These are phyloP conservation scores for Halocaridina rubra DNA, from an alignment of 2,888 invertebrate genomes.

Conservation along the genomic window DNA sequence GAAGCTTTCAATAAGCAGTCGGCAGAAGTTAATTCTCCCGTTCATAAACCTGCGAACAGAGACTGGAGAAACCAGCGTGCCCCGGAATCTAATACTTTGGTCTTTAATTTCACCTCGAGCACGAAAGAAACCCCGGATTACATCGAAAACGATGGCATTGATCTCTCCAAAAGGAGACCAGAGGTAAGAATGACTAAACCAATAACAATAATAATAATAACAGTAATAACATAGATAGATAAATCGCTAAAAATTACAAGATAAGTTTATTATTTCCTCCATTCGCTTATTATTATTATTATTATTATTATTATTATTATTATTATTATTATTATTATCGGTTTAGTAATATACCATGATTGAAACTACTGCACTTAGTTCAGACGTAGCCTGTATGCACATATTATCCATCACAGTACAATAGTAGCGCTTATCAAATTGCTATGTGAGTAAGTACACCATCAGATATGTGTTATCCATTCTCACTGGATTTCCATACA, in stretches of 20 bases:
- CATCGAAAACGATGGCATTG: conserved; percentile 87
- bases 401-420: too few relatives aligned
- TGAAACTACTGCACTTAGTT: too few relatives aligned
- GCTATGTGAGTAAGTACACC: too few relatives aligned
- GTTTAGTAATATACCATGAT: too few relatives aligned
- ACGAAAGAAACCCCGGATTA: conserved; percentile 87
- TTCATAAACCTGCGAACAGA: conserved; percentile 53
- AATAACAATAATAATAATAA: too few relatives aligned
- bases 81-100: conserved; percentile 74
- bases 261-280: too few relatives aligned
- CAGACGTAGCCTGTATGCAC: too few relatives aligned
- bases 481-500: too few relatives aligned
- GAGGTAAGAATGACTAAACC: conserved; percentile 54
- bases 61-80: conserved; percentile 64
- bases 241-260: too few relatives aligned
- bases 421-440: too few relatives aligned
- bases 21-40: neutral
- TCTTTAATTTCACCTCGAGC: conserved; percentile 87
- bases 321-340: neutral
- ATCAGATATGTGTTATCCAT: too few relatives aligned
- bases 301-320: neutral
- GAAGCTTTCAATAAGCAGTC: conserved; percentile 35
- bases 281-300: neutral
- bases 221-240: too few relatives aligned
- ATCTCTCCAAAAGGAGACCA: conserved; percentile 64